Conservation (phyloP, 2,113 vertebrate species). For the Ageneiosus marmoratus region DNA sequence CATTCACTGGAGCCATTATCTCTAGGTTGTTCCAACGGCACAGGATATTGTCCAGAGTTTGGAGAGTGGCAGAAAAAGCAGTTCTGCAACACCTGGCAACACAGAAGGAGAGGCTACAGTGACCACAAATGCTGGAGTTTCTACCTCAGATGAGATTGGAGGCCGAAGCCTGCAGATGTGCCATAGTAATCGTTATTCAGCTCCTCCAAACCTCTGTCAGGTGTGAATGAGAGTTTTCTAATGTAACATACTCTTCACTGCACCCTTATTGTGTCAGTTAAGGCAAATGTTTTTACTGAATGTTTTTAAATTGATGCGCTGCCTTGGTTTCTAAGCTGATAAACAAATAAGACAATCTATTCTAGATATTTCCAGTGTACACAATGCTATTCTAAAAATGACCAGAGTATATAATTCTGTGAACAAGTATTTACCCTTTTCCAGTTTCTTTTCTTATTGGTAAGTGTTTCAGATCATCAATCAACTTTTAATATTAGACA, state of each 20-base stretch:
- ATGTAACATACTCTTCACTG: background rate
- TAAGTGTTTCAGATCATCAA: no score
- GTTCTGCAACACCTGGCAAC: conserved; percentile 56
- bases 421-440: no score
- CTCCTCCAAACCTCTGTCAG: conserved; percentile 89
- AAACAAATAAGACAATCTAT: background rate
- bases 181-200: conserved; percentile 86
- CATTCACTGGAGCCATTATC: background rate
- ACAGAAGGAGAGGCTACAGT: conserved; percentile 51
- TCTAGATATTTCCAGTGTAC: background rate
- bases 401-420: background rate
- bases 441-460: no score
- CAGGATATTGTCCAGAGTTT: conserved; percentile 76
- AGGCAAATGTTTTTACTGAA: background rate
- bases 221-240: conserved; percentile 41
- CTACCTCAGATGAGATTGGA: conserved; percentile 84
- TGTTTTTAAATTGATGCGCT: background rate
- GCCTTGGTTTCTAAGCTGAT: background rate
- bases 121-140: conserved; percentile 48
- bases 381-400: background rate
- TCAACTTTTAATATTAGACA: no score
- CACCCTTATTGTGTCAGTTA: background rate
- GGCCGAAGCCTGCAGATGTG: conserved; percentile 71
- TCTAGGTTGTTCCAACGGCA: conserved; percentile 67
- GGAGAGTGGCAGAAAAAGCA: conserved; percentile 62